Base-by-base conservation (phyloP, 2,797 vertebrate genomes). In the Erpetoichthys calabaricus region DNA sequence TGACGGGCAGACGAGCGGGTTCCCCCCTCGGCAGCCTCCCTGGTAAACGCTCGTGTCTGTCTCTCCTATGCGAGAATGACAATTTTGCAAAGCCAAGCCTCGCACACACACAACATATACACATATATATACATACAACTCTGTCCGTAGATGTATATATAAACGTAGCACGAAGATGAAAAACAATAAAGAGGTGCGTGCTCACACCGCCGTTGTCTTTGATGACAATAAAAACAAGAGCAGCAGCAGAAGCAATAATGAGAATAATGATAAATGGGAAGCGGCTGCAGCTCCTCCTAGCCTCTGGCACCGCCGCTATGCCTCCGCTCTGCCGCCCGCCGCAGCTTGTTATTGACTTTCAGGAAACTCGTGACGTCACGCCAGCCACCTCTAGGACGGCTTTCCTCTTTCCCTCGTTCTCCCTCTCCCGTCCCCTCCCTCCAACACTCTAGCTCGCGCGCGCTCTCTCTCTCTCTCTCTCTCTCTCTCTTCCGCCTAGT, bases 321-420 rank as follows among this genome's bases (percentile, higher is more conserved):
- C 62, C 61, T 64, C 60, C 59, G 59, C 68, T 25, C 25, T 25
- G 25, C 25, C 25, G 25, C 25, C 25, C 63, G 66, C 65, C 65
- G 74, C 75, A 56, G 77, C 76, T 75, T 74, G 75, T 84, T 88
- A 87, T 82, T 85, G 87, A 90, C 85, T 89, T 86, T 84, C 82
- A 82, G 85, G 81, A 85, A 82, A 76, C 81, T 84, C 74, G 84
- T 91, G 89, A 92, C 91, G 91, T 92, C 89, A 92, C 76, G 63
- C 44, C 72, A 65, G 76, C 59, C 69, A 67, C 62, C 67, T 45
- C 70, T 72, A 70, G 70, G 74, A 72, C 75, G 78, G 82, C 69
- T 63, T 65, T 75, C 77, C 67, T 55, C 65, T 59, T 72, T 70
- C 65, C 56, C 55, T 62, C 1, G 57, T 62, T 58, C 51, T 63